Conservation (phyloP, 2,113 vertebrate genomes). For the Thamnaconus septentrionalis region DNA sequence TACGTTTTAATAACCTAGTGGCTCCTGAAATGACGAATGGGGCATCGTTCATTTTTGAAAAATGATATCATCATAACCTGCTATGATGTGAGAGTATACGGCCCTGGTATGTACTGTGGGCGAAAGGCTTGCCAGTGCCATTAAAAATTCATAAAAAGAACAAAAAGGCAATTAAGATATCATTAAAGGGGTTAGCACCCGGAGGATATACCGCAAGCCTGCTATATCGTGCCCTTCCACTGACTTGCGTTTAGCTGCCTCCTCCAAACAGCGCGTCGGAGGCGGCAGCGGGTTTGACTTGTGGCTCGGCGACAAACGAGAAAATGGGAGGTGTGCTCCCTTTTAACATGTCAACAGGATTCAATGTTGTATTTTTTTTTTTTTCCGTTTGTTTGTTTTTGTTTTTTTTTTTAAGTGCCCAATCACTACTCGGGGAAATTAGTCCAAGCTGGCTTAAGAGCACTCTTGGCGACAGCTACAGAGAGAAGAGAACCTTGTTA, state of each 20-base stretch:
- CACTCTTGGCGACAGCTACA: conserved; percentile 17
- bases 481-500: conserved; percentile 13
- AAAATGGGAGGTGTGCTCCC: conserved; percentile 18
- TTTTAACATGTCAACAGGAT: conserved; percentile 35
- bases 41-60: conserved; percentile 54
- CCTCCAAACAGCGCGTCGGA: conserved; percentile 39
- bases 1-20: conserved; percentile 62
- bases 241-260: conserved; percentile 6
- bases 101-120: conserved; percentile 43
- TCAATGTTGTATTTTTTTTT: conserved; percentile 6
- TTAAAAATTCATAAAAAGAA: conserved; percentile 71
- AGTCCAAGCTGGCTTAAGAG: conserved; percentile 19
- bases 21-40: conserved; percentile 61
- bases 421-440: conserved; percentile 19
- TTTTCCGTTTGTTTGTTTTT: too few relatives aligned
- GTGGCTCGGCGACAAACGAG: conserved; percentile 28
- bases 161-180: conserved; percentile 72
- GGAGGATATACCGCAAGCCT: conserved; percentile 52
- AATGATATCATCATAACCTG: conserved; percentile 66
- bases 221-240: conserved; percentile 36
- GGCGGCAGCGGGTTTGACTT: conserved; percentile 25
- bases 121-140: conserved; percentile 56
- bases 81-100: conserved; percentile 49
- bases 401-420: conserved; percentile 33
- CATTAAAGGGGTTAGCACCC: conserved; percentile 61